Conservation (phyloP, 1,140 invertebrate genomes). For the Polypedilum vanderplanki region DNA sequence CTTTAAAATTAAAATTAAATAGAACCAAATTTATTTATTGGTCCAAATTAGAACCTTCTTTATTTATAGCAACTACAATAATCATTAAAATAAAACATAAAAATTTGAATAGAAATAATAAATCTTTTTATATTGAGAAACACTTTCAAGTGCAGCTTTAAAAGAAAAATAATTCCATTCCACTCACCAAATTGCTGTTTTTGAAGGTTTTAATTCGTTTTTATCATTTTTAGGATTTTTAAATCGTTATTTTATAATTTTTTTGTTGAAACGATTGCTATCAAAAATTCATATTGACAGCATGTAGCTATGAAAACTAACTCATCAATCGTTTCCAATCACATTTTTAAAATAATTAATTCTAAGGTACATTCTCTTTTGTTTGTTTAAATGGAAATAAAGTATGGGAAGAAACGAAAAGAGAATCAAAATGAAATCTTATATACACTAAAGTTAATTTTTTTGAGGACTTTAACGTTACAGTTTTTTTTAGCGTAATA, state of each 20-base stretch:
- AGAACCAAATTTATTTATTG: background rate
- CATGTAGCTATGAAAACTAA: background rate
- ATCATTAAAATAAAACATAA: slow-evolving; percentile 2
- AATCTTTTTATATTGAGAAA: no score
- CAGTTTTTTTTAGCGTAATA: no score
- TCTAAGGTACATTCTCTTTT: background rate
- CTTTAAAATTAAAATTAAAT: no score
- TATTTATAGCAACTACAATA: background rate
- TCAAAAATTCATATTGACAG: background rate
- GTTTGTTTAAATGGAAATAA: no score
- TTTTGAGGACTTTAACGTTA: background rate
- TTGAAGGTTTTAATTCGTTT: background rate
- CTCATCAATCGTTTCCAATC: slow-evolving; percentile 17
- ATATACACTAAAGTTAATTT: no score
- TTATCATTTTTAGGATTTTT: slow-evolving; percentile 13
- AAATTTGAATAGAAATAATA: no score
- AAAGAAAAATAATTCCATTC: slow-evolving; percentile 9
- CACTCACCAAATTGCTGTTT: background rate
- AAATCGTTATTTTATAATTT: background rate
- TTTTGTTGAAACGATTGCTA: background rate
- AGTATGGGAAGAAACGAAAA: no score
- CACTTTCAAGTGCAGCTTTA: background rate
- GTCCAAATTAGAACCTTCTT: slow-evolving; percentile 6
- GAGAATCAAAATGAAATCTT: no score
- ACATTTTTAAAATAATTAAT: slow-evolving; percentile 12